Base-by-base conservation (phyloP, 2,797 vertebrate genomes). In the Clarias platycephalus region DNA sequence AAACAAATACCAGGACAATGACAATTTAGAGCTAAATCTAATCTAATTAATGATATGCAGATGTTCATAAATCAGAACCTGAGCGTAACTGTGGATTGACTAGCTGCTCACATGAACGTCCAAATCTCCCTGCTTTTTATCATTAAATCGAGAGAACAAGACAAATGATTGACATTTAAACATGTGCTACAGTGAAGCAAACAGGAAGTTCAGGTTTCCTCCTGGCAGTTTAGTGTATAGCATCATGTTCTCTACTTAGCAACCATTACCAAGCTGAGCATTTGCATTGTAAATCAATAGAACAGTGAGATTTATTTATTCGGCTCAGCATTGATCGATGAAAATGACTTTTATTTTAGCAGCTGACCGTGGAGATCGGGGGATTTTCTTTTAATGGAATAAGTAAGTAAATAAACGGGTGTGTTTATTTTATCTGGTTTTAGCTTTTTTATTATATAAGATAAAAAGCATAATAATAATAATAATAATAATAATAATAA, bases 51-150 rank as follows among this genome's bases (percentile, higher is more conserved):
- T 3, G 34, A 37, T 80, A 63, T 64, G 37, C 37, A 80, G 60
- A 26, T 2, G 9, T n/a, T 80, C 60, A 28, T 80, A 28, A 49
- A 64, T 80, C 60, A 22, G 60, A 37, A 28, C 37, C 20, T 10
- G 60, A 18, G 60, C 64, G 77, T 80, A 80, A 80, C 28, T 20
- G 37, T 49, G 60, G 20, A 80, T 80, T 80, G 37, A 80, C 64
- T 66, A 80, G 15, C 77, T 64, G 60, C 49, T 13, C 16, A 1
- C 64, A 53, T 49, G n/a, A 64, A 79, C n/a, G 2, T 5, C n/a
- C 34, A n/a, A 49, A 37, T 49, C 60, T 64, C 1, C 4, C 77
- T 63, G 34, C 60, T 8, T 79, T 64, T 79, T 63, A 78, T 63
- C 24, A 64, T 49, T 44, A 63, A 49, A 79, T 64, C 15, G 28